Evolutionary conservation across 2,113 vertebrate genomes (phyloP), one percentile per base, ranked within the genome.

Genomic region (Aspiorhynchus laticeps): DNA sequence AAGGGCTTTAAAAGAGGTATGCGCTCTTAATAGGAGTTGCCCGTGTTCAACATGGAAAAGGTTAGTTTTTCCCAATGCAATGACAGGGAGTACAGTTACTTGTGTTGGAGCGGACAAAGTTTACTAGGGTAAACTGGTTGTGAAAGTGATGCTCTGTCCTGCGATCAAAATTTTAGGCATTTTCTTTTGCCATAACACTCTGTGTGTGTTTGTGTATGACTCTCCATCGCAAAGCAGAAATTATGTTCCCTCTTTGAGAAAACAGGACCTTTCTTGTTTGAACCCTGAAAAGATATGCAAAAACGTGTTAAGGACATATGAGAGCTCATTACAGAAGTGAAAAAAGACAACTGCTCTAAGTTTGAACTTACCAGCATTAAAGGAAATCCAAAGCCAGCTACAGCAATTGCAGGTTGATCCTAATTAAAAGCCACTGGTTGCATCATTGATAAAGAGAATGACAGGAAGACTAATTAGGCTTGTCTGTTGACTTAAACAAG

Each of bases 1-100:
- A 94, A 96, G 95, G 95, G 95, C 94, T 95, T 94, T 93, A 93
- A 92, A 90, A 93, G 86, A 91, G 85, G 88, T 92, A 86, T 93
- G 92, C 91, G 89, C 89, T 48, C 77, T 83, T 73, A n/a, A 74
- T 15, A 56, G 33, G 26, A 69, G 65, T 61, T 82, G 41, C 56
- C 71, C 48, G 24, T 73, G 33, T 19, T 33, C 3, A 80, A 56
- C 5, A 33, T 53, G 43, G 15, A 78, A n/a, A 33, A n/a, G 36
- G 7, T 48, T 36, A 4, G 53, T 36, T 63, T 74, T 74, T 76
- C 26, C 33, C 63, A 79, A 41, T 71, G 76, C 76, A 46, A 83
- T 28, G 56, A 75, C 24, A 63, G 79, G 3, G 36, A 28, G 36
- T 65, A 17, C 2, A 43, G 9, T 7, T 43, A 7, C 9, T 69